Percentiles rank a stretch among this genome's conserved stretches.
phyloP scores from a whole-genome alignment of 1,140 invertebrate species.

The Pygmarrhopalites habei region DNA sequence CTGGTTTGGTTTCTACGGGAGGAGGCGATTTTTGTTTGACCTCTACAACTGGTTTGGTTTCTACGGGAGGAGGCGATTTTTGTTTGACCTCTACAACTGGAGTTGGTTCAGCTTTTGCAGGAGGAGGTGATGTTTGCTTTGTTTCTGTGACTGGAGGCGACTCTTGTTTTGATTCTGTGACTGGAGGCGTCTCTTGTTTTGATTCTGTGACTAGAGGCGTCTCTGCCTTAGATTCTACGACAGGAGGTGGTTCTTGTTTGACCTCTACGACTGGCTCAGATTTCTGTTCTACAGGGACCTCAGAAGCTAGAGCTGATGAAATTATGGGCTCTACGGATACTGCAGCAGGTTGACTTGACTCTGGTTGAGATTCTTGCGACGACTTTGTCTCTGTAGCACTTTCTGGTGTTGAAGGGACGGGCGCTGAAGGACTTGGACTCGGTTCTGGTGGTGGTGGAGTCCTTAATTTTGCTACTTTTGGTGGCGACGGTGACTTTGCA shows the following conservation, averaged over 20 bases:
- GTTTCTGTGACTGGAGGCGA: too few species aligned
- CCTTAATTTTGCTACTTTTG: background rate
- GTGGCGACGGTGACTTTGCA: slow-evolving; percentile 15
- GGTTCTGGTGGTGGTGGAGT: slow-evolving; percentile 18
- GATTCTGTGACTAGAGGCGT: too few species aligned
- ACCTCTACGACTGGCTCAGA: background rate
- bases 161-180: too few species aligned
- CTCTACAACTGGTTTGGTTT: too few species aligned
- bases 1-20: too few species aligned
- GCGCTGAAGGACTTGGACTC: background rate
- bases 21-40: too few species aligned
- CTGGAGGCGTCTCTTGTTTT: too few species aligned
- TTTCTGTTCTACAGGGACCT: background rate
- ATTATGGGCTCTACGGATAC: slow-evolving; percentile 40
- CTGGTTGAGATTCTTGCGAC: background rate
- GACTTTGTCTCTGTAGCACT: background rate
- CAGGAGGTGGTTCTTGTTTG: background rate
- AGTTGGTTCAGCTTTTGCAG: too few species aligned
- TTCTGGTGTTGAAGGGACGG: background rate
- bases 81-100: too few species aligned
- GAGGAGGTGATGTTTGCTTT: too few species aligned
- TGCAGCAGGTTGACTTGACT: background rate
- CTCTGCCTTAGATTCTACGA: too few species aligned
- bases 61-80: too few species aligned
- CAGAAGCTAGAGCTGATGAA: background rate